Base-by-base conservation (phyloP, 2,797 vertebrate genomes). In the Mionectes olivaceus region DNA sequence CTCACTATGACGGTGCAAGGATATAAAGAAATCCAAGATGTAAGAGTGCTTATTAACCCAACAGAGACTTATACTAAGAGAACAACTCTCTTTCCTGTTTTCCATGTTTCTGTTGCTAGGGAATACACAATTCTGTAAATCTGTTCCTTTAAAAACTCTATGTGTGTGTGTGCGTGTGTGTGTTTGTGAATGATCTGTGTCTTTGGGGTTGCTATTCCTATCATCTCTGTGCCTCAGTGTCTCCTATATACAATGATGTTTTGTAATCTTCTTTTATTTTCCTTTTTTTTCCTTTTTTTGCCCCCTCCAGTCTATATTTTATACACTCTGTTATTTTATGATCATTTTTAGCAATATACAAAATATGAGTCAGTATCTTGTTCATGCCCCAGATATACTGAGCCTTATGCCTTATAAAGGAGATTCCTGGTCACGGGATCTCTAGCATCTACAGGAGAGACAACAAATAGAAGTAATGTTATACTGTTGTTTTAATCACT, bases 91-190 rank as follows among this genome's bases (percentile, higher is more conserved):
- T 39, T 53, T 70, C 17, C 12, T 32, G 2, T 55, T 80, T 63
- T 39, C n/a, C 35, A 21, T 33, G 14, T 68, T 68, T 24, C 7
- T 83, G 30, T 69, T 78, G 18, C 32, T 77, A 27, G 15, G 7
- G 8, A 19, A 59, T 5, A 21, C 35, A 47, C 5, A 69, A 32
- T 46, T 35, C 5, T 11, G 22, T 53, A 71, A 71, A 78, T 28
- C 14, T 35, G 4, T 22, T 59, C 4, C 27, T 46, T 59, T 67
- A 46, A 87, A 67, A 67, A 33, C n/a, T 12, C 23, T 24, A 1
- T 57, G n/a, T 33, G 0, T 22, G 11, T 19, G 0, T 24, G 13
- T 37, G 2, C 49, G 1, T 71, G 2, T 50, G 4, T 41, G 14
- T 23, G 13, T 17, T 15, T 35, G 15, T 16, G 56, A 70, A 47